phyloP scores from a whole-genome alignment of 2,113 vertebrate genomes.

The Pseudorhombus dupliciocellatus region DNA sequence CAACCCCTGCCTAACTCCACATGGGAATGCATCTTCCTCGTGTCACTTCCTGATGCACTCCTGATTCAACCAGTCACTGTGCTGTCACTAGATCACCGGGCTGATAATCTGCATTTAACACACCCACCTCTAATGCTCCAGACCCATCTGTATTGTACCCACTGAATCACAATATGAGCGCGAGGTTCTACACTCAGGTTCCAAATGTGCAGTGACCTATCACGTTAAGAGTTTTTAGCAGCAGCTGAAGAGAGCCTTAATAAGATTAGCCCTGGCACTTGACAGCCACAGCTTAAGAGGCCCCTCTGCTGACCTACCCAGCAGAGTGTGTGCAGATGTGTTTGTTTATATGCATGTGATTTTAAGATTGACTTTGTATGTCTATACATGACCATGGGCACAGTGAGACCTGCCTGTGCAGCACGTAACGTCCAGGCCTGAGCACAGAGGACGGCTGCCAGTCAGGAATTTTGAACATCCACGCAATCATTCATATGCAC shows the following conservation, averaged over 20 bases:
- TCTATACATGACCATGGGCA: background rate
- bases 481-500: background rate
- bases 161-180: background rate
- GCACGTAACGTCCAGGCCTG: conserved; percentile 4
- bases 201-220: conserved; percentile 37
- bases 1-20: no score
- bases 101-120: no score
- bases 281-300: conserved; percentile 68
- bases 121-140: no score
- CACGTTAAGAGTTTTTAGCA: conserved; percentile 59
- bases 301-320: conserved; percentile 66
- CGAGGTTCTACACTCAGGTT: background rate
- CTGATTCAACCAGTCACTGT: no score
- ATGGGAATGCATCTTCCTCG: no score
- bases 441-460: conserved; percentile 45
- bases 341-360: conserved; percentile 28
- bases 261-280: conserved; percentile 76
- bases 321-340: conserved; percentile 38
- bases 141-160: no score
- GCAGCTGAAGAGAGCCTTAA: conserved; percentile 67
- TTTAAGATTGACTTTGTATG: conserved; percentile 5
- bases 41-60: no score
- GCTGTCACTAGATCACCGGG: no score
- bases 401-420: conserved; percentile 24
- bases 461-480: conserved; percentile 53